Evolutionary conservation across 2,797 vertebrate genomes (phyloP), one percentile per base, ranked within the genome.

Genomic region (Pelobates cultripes): DNA sequence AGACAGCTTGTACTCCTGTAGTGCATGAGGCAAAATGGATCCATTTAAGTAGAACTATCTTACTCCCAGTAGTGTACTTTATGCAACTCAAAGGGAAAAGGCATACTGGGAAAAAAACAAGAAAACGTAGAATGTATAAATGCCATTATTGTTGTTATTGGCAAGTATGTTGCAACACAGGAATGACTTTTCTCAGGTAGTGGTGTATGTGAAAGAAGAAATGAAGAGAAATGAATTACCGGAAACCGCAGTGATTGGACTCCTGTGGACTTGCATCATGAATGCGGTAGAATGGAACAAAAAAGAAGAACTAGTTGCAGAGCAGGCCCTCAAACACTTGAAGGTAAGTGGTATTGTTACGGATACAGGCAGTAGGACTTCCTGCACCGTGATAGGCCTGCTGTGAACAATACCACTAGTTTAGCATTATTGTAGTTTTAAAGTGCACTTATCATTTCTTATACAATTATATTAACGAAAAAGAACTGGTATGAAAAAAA

Each of bases 271-370:
- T 9, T 97, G 96, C 80, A 85, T 97, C 80, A 97, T 97, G 96
- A 97, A 96, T 5, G 95, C 93, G 2, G 95, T 97, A 44, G 96
- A 97, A 78, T 97, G 96, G 96, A 97, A 97, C 88, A 97, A 97
- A 89, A 97, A 97, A 78, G 96, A 97, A 81, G 96, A 97, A 71
- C 90, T 97, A 53, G 96, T 97, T 57, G 96, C 96, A 1, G 96
- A 97, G 81, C 96, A 97, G 87, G 96, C 96, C 17, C 94, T 97
- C 28, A 97, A 96, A 90, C 96, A 97, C 87, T 93, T 97, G 75
- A 97, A 97, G 94, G 96, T 96, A 88, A 61, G 28, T 3, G 3
- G 3, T 4, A 7, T 17, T 15, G 13, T 45, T 53, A 13, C n/a
- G 3, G 17, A 60, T 43, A 13, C 43, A 57, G 17, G 69, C 13